Base-by-base conservation (phyloP, 2,797 vertebrate species). In the Hypotaenidia okinawae region DNA sequence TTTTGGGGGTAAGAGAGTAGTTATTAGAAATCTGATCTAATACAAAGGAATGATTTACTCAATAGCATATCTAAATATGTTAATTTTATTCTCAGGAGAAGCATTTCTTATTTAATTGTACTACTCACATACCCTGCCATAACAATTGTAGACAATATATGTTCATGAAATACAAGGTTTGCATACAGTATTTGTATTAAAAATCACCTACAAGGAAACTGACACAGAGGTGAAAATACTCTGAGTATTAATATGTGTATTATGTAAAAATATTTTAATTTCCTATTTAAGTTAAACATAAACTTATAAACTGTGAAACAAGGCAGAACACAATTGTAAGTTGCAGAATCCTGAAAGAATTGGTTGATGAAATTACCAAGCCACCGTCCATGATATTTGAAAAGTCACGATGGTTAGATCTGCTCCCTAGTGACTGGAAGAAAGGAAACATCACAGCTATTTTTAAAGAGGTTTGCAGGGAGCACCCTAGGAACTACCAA, bases 61-160 rank as follows among this genome's bases (percentile, higher is more conserved):
- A 78, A 35, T 37, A 7, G 4, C 23, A 27, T 66, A 49, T 32
- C 11, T 35, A 75, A 72, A 82, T 24, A 8, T 18, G 3, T n/a
- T 25, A 6, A 30, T 84, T 82, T 81, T 82, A 18, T 54, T 43
- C 2, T 78, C 37, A 27, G 6, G 7, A 39, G 6, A 66, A 68
- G 3, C 62, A 51, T 23, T 91, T 81, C 7, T 67, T 62, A 22
- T 51, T 69, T 66, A 58, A 4, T 62, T 76, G 5, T n/a, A 52
- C 7, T 1, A 37, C 45, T 23, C 2, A n/a, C 6, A 4, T 16
- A 33, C 2, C 4, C 5, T 58, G 82, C 61, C n/a, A 35, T 18
- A 79, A 16, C 2, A 41, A 7, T 54, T 90, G 32, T 4, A 62
- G 10, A 37, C 11, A 69, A 24, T 13, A 33, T 45, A 35, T 19